Conservation (phyloP, 2,888 invertebrate species). For the Drosophila melanosoma region DNA sequence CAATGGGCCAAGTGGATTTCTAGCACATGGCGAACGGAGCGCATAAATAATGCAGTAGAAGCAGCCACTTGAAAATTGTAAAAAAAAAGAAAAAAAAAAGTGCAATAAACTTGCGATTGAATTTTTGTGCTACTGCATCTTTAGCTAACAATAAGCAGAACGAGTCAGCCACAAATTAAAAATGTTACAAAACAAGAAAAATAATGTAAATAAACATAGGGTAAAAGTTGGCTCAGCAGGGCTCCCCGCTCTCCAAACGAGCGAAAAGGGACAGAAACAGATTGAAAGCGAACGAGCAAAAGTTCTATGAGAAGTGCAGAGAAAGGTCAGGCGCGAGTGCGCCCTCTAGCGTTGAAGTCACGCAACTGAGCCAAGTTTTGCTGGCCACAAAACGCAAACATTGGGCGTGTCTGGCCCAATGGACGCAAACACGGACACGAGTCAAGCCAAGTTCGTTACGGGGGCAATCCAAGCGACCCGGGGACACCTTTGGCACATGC, state of each 20-base stretch:
- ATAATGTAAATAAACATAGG: constrained; percentile 56
- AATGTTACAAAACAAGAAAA: constrained; percentile 37
- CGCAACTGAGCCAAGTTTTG: constrained; percentile 22
- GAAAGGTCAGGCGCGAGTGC: constrained; percentile 43
- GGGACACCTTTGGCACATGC: constrained; percentile 72
- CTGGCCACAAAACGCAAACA: constrained; percentile 27
- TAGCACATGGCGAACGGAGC: constrained; percentile 70
- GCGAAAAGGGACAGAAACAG: constrained; percentile 22
- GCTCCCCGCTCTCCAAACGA: neutral
- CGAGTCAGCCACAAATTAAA: constrained; percentile 59
- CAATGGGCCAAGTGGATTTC: constrained; percentile 66
- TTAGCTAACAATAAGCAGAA: constrained; percentile 26
- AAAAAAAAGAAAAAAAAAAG: constrained; percentile 34
- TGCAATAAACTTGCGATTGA: constrained; percentile 64
- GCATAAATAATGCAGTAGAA: constrained; percentile 72
- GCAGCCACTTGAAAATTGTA: constrained; percentile 66
- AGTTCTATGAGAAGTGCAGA: constrained; percentile 31
- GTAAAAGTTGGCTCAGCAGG: constrained; percentile 50
- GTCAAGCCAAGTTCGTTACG: constrained; percentile 33
- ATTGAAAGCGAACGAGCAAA: constrained; percentile 5
- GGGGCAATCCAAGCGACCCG: constrained; percentile 30
- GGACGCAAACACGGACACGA: constrained; percentile 39
- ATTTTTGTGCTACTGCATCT: constrained; percentile 9
- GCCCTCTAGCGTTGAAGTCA: constrained; percentile 27
- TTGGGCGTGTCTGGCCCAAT: constrained; percentile 39